A percentile compares a stretch with the other conserved stretches of the same genome.
Conservation (phyloP, 2,888 invertebrate species). For the Fissipunctia ypsillon region DNA sequence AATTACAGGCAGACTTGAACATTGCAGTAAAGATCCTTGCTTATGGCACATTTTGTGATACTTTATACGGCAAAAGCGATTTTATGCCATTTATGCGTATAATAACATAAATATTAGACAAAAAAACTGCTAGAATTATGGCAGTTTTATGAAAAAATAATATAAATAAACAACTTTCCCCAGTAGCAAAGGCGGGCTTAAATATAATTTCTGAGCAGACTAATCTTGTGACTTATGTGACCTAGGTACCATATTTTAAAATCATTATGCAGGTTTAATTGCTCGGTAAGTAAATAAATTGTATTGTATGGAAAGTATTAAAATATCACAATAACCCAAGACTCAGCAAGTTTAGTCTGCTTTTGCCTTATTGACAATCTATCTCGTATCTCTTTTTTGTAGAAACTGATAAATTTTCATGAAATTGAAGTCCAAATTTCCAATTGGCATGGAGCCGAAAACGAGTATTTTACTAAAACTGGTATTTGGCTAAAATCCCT, state of each 20-base stretch:
- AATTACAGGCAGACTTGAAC: slow-evolving; percentile 27
- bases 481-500: background rate
- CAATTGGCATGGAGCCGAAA: background rate
- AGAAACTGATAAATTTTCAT: background rate
- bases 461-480: background rate
- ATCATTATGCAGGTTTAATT: background rate
- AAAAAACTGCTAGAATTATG: background rate
- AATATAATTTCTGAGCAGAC: background rate
- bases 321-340: background rate
- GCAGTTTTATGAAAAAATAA: background rate
- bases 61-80: slow-evolving; percentile 5
- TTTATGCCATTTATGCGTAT: background rate
- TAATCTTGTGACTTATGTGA: background rate
- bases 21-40: slow-evolving; percentile 27
- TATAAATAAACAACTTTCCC: background rate
- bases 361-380: background rate
- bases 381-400: background rate
- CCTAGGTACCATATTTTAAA: background rate
- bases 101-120: slow-evolving; percentile 19
- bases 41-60: slow-evolving; percentile 10
- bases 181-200: background rate
- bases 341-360: background rate
- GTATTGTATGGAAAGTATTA: background rate
- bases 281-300: background rate
- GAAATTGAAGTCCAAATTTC: background rate